phyloP scores from a whole-genome alignment of 2,888 invertebrate species.

The Habrosyne pyritoides region DNA sequence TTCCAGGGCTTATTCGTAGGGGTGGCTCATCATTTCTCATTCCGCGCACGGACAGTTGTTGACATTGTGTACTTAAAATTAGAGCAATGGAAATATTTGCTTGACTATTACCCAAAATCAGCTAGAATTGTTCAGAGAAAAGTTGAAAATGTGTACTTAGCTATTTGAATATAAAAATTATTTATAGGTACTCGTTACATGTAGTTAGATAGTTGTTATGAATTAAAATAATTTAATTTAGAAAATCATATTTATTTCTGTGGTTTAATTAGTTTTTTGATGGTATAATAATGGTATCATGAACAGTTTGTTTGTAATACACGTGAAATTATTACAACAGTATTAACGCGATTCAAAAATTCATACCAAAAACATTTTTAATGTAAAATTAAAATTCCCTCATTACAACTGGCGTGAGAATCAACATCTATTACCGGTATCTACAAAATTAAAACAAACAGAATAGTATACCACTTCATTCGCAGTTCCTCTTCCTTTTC shows the following conservation, averaged over 20 bases:
- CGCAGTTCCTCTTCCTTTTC: slow-evolving; percentile 55
- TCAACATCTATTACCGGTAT: slow-evolving; percentile 10
- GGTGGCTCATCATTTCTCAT: slow-evolving; percentile 80
- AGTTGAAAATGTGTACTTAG: slow-evolving; percentile 76
- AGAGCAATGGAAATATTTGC: slow-evolving; percentile 78
- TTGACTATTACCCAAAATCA: slow-evolving; percentile 74
- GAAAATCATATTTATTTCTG: neutral
- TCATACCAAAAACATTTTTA: too few relatives aligned
- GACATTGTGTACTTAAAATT: slow-evolving; percentile 78
- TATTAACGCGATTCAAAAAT: neutral
- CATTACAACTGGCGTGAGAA: neutral
- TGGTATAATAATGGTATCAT: neutral
- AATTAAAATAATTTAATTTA: slow-evolving; percentile 14
- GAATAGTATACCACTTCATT: slow-evolving; percentile 24
- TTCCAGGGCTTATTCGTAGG: slow-evolving; percentile 80
- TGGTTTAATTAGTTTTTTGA: neutral
- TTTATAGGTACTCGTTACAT: slow-evolving; percentile 13
- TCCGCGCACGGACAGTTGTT: slow-evolving; percentile 77
- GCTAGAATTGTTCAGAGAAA: slow-evolving; percentile 69
- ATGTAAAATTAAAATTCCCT: too few relatives aligned
- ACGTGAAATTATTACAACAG: neutral
- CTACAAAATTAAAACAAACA: slow-evolving; percentile 22
- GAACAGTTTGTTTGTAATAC: neutral
- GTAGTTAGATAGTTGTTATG: neutral
- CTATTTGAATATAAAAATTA: slow-evolving; percentile 52